Evolutionary conservation across 2,888 invertebrate species (phyloP), one percentile per base, ranked within the genome.

Genomic region (Dolichomitus sp.): DNA sequence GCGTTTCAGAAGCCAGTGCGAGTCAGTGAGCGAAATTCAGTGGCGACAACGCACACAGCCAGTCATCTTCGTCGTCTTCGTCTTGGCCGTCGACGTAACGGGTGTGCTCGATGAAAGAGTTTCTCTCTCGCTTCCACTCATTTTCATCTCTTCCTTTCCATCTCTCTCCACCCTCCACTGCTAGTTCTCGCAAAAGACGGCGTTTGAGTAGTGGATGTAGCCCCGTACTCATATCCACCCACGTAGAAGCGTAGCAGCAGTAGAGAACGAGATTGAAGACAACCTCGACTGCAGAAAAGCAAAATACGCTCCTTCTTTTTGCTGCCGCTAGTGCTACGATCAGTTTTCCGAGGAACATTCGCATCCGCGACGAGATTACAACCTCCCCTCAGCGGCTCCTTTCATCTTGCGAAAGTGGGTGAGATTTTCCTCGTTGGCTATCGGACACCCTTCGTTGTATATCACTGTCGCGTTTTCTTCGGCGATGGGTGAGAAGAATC

Each of bases 21-120:
- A 68, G 65, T 37, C 59, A 30, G n/a, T 17, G 63, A 42, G 59
- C 33, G n/a, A 50, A 45, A 50, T 17, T 33, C 40, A 69, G 52
- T 66, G 76, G 76, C 65, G 59, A 70, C 70, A 80, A 69, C 69
- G 69, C 42, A 61, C 48, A 50, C 69, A 63, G 42, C 33, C 61
- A 30, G 17, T 59, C 59, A 17, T 59, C 59, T n/a, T 52, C 42
- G 78, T 66, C 72, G 77, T 19, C 61, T 9, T 61, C 65, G 65
- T 65, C 27, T 19, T 42, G 40, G 52, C 48, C 73, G 59, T 75
- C 80, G 42, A 79, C 50, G 75, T 70, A 79, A 79, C 82, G 79
- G 78, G 63, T 79, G 79, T 42, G 69, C 80, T 70, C 45, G 59
- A 75, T 66, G 82, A 82, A 79, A 70, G 74, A 78, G 63, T 70